phyloP scores from a whole-genome alignment of 2,797 vertebrate genomes.

The Glossophaga mutica region DNA sequence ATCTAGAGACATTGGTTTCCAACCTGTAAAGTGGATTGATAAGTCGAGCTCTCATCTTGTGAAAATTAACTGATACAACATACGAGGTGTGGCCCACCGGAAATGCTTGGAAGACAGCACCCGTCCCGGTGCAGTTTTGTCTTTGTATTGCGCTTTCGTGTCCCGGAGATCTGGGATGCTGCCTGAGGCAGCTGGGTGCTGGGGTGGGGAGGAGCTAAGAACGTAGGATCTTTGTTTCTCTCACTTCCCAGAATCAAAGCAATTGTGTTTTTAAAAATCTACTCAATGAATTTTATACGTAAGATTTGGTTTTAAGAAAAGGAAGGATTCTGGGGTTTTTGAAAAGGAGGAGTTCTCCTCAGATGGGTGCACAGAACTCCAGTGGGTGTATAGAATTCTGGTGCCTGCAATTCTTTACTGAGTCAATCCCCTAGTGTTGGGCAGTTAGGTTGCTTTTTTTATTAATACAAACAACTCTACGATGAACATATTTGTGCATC shows the following conservation, averaged over 20 bases:
- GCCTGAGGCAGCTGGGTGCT: rapidly evolving
- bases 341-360: neutral
- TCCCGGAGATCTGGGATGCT: neutral
- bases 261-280: neutral
- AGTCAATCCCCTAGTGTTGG: neutral
- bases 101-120: rapidly evolving
- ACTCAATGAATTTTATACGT: neutral
- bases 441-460: neutral
- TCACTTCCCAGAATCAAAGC: neutral
- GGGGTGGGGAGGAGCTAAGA: too few relatives aligned
- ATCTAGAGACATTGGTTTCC: neutral
- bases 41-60: neutral
- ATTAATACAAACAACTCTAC: neutral
- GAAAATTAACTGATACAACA: neutral
- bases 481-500: rapidly evolving
- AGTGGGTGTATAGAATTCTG: rapidly evolving
- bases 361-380: rapidly evolving
- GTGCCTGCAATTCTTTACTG: neutral
- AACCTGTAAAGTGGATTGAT: neutral
- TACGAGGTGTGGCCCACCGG: rapidly evolving
- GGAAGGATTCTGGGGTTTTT: neutral
- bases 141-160: neutral
- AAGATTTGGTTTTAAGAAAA: neutral
- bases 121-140: neutral
- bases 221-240: neutral